Percentiles rank a stretch among this genome's conserved stretches.
These are phyloP conservation scores for Myrmecobius fasciatus DNA, from an alignment of 2,113 vertebrate genomes.

Conservation along the genomic window DNA sequence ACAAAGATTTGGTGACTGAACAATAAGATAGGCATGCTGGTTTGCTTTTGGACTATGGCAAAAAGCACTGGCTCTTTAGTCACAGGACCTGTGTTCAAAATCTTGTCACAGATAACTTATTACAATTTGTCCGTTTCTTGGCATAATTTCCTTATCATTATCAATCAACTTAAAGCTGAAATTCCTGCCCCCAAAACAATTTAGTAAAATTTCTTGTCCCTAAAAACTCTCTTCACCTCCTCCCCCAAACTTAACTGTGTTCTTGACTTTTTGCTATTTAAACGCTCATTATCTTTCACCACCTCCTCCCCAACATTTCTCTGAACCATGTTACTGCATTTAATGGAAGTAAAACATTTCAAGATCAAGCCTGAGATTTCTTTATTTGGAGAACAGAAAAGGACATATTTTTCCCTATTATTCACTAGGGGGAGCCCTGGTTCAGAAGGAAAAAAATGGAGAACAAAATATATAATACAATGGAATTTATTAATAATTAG, in stretches of 20 bases:
- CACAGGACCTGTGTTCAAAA: neutral
- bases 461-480: neutral
- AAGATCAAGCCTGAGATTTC: neutral
- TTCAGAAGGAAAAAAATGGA: neutral
- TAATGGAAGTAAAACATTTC: neutral
- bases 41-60: neutral
- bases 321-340: neutral
- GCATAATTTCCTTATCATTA: neutral
- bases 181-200: neutral
- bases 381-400: neutral
- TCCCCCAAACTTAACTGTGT: neutral
- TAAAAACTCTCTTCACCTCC: neutral
- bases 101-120: neutral
- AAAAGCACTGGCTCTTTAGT: neutral
- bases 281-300: neutral
- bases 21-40: neutral
- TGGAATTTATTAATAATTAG: neutral
- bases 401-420: neutral
- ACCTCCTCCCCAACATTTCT: neutral
- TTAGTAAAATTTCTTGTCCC: neutral
- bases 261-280: neutral
- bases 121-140: neutral
- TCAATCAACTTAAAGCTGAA: neutral
- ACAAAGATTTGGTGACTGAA: neutral
- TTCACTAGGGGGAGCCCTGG: slow-evolving; percentile 26